Base-by-base conservation (phyloP, 2,113 vertebrate species). In the Papio anubis region DNA sequence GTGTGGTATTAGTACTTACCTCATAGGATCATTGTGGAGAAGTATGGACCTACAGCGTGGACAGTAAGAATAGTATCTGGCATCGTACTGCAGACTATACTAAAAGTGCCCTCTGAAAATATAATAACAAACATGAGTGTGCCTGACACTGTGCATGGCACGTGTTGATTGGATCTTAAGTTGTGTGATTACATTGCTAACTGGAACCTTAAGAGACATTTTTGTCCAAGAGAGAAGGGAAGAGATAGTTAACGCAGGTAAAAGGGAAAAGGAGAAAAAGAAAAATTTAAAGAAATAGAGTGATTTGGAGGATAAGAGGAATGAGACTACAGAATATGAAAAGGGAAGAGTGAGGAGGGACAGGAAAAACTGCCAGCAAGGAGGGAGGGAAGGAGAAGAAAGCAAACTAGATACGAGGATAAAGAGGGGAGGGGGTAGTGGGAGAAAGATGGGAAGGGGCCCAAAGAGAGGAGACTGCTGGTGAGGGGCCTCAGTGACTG, bases 21-120 rank as follows among this genome's bases (percentile, higher is more conserved):
- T 73, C 55, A 11, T 3, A 4, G 61, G 75, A 38, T 35, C 66
- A n/a, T 12, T 45, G 59, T 93, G 50, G 79, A 43, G 20, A 25
- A 6, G 5, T 43, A 57, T 35, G n/a, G 48, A 45, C 83, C 73
- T 32, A 8, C 76, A 80, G 23, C 4, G 43, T 40, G 73, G 78
- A 48, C 38, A 17, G n/a, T 32, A 20, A 61, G 83, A 55, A n/a
- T 1, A 12, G n/a, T 5, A 0, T 35, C 21, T 82, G 87, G 50
- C 30, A 40, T 25, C 5, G 1, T 9, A n/a, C 4, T 35, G 13
- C 40, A 0, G 5, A 16, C 18, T 32, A 2, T 27, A 0, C 55
- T 27, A 0, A 38, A 8, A 21, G 17, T 6, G 0, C 2, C 0
- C 3, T 35, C 64, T 68, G 13, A 55, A 45, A 66, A 35, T 12